A percentile compares a stretch with the other conserved stretches of the same genome.
These are phyloP conservation scores for Ictalurus furcatus DNA, from an alignment of 2,113 vertebrate genomes.

Conservation along the genomic window DNA sequence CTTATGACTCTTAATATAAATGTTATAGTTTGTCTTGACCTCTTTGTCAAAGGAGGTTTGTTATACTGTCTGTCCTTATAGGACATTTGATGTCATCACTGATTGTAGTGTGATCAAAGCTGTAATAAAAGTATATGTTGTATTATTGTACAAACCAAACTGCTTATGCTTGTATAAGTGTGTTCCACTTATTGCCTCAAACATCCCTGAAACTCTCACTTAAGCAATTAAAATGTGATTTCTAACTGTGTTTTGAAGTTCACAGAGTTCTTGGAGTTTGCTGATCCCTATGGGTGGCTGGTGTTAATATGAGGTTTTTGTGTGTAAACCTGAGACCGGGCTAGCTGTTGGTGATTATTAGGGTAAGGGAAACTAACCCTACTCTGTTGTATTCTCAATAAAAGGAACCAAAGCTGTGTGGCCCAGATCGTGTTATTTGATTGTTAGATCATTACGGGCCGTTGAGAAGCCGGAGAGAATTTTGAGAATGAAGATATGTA, in stretches of 20 bases:
- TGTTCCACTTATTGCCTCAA: background rate
- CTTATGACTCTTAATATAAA: constrained; percentile 56
- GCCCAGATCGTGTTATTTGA: background rate
- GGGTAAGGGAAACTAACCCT: background rate
- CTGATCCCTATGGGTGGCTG: background rate
- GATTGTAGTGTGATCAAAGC: constrained; percentile 53
- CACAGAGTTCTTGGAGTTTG: background rate
- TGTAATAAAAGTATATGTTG: constrained; percentile 58
- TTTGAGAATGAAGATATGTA: constrained; percentile 50
- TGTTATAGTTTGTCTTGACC: constrained; percentile 35
- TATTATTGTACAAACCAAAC: constrained; percentile 11
- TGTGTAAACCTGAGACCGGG: background rate
- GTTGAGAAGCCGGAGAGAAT: constrained; percentile 21
- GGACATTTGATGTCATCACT: background rate
- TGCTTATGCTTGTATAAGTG: background rate
- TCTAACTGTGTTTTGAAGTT: constrained; percentile 4
- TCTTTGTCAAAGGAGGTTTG: constrained; percentile 48
- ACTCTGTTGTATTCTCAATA: background rate
- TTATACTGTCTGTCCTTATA: constrained; percentile 41
- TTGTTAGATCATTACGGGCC: background rate
- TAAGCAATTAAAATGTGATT: background rate
- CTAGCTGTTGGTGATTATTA: constrained; percentile 2
- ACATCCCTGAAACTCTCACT: background rate
- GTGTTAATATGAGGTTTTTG: background rate
- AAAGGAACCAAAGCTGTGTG: background rate